phyloP scores from a whole-genome alignment of 35 echinoderm and acorn worm species.

The Holothuria glaberrima region DNA sequence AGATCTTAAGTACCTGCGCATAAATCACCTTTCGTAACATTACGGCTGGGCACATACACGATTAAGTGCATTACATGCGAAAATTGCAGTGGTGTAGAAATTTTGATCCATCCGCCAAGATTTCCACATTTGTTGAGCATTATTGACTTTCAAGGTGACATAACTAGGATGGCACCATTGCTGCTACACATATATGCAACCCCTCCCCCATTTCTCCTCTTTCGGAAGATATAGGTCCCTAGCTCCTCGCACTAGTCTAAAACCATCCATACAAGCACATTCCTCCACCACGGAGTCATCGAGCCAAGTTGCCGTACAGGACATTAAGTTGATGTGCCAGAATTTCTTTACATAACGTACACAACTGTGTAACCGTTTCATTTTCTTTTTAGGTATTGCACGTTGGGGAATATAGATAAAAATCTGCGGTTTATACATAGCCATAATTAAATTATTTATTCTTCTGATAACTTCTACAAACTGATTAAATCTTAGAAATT shows the following conservation, averaged over 20 bases:
- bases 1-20: slow-evolving; percentile 34
- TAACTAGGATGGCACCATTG: slow-evolving; percentile 73
- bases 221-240: slow-evolving; percentile 12
- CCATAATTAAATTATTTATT: too few species aligned
- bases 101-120: slow-evolving; percentile 50
- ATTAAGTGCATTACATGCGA: slow-evolving; percentile 62
- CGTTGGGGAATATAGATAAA: too few species aligned
- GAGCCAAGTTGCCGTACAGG: slow-evolving; percentile 65
- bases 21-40: slow-evolving; percentile 13
- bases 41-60: slow-evolving; percentile 39
- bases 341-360: slow-evolving; percentile 4
- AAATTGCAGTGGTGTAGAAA: slow-evolving; percentile 58
- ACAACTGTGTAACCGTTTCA: slow-evolving; percentile 38
- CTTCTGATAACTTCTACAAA: too few species aligned
- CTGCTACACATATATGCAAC: slow-evolving; percentile 58
- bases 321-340: slow-evolving; percentile 25
- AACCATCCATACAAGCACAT: slow-evolving; percentile 60
- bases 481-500: too few species aligned
- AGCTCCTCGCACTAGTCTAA: slow-evolving; percentile 57
- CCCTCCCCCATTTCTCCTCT: slow-evolving; percentile 37
- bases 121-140: slow-evolving; percentile 61
- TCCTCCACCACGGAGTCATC: slow-evolving; percentile 30
- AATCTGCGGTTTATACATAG: too few species aligned
- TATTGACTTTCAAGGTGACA: slow-evolving; percentile 57
- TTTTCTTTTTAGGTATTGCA: slow-evolving; percentile 69